A percentile compares a stretch with the other conserved stretches of the same genome.
Conservation (phyloP, 1,140 invertebrate genomes). For the Lepidurus arcticus region DNA sequence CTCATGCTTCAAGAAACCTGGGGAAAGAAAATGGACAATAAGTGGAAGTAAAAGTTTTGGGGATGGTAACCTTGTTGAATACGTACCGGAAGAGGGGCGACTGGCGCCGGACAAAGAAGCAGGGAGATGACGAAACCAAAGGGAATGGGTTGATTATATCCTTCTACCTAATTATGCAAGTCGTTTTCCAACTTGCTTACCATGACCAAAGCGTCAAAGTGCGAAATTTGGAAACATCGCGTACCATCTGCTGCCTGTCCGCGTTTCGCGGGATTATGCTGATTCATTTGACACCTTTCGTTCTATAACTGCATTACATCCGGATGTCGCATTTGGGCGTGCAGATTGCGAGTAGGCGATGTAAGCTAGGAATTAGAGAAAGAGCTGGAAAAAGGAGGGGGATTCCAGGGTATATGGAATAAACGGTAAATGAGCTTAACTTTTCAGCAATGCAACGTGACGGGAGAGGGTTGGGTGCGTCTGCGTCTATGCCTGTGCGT, state of each 20-base stretch:
- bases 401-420: no score
- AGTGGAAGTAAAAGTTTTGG: neutral
- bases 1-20: no score
- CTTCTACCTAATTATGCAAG: constrained; percentile 10
- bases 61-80: neutral
- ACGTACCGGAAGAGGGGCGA: neutral
- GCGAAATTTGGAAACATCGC: no score
- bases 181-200: neutral
- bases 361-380: no score
- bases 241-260: neutral
- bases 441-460: no score
- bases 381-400: no score
- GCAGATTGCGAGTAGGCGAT: no score
- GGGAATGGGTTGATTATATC: neutral
- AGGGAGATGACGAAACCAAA: neutral
- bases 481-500: no score
- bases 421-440: no score
- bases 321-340: no score
- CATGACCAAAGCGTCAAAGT: neutral
- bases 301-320: no score
- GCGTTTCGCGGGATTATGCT: neutral
- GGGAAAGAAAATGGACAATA: neutral
- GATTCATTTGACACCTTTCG: neutral
- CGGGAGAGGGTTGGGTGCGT: no score
- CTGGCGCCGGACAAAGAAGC: neutral